phyloP scores from a whole-genome alignment of 2,888 invertebrate genomes.

The Lymantria dispar region DNA sequence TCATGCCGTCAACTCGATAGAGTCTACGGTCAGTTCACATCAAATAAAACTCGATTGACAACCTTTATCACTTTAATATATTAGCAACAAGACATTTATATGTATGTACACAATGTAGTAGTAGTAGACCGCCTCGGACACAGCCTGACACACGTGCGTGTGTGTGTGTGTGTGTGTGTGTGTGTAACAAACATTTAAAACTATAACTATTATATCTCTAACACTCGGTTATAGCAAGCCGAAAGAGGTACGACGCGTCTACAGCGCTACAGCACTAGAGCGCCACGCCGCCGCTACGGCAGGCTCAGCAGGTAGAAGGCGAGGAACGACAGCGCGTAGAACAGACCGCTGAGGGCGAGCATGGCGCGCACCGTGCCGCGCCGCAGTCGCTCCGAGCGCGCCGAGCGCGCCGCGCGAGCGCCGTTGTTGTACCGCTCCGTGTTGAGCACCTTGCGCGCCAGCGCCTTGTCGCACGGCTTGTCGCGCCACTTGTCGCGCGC shows the following conservation, averaged over 20 bases:
- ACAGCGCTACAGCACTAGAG: too few species aligned
- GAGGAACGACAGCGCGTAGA: conserved; percentile 63
- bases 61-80: too few species aligned
- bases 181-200: background rate
- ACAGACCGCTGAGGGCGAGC: conserved; percentile 76
- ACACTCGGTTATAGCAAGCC: too few species aligned
- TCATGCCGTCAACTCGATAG: too few species aligned
- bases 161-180: background rate
- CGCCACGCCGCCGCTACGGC: conserved; percentile 29
- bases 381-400: conserved; percentile 10
- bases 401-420: conserved; percentile 62
- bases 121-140: too few species aligned
- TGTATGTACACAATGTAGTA: too few species aligned
- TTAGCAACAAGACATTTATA: too few species aligned
- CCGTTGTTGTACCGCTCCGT: conserved; percentile 54
- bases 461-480: conserved; percentile 28
- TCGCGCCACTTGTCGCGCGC: conserved; percentile 32
- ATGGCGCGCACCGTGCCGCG: conserved; percentile 78
- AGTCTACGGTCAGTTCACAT: too few species aligned
- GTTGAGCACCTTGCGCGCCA: conserved; percentile 51
- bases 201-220: too few species aligned
- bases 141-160: background rate
- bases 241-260: too few species aligned
- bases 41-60: too few species aligned
- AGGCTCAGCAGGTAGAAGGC: conserved; percentile 72